Conservation (phyloP, 2,797 vertebrate genomes). For the Urosaurus nigricauda region DNA sequence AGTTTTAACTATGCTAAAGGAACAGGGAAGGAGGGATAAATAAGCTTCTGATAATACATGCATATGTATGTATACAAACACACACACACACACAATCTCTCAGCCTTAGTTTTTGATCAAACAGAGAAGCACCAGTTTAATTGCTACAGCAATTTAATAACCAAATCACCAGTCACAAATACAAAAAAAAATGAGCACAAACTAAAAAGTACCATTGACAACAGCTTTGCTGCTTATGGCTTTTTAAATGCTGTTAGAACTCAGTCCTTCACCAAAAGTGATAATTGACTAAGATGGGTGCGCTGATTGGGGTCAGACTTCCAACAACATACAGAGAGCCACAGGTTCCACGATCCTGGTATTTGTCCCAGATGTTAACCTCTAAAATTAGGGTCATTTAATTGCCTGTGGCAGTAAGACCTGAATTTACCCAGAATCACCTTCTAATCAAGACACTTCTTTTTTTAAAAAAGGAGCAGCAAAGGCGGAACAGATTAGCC, state of each 20-base stretch:
- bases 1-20: too few species aligned
- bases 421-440: constrained; percentile 28
- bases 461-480: constrained; percentile 89
- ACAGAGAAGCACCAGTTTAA: too few species aligned
- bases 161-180: too few species aligned
- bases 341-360: background rate
- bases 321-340: background rate
- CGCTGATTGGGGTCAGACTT: background rate
- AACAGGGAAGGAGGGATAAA: too few species aligned
- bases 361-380: background rate
- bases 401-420: constrained; percentile 1
- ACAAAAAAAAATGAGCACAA: too few species aligned
- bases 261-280: background rate
- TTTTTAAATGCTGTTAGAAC: background rate
- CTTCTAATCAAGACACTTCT: constrained; percentile 53
- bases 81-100: too few species aligned
- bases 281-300: background rate
- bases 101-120: too few species aligned
- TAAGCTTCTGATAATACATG: too few species aligned
- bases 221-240: background rate
- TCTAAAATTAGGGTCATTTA: constrained; percentile 3
- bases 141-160: too few species aligned
- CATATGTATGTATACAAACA: too few species aligned
- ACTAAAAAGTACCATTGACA: too few species aligned
- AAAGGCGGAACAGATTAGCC: constrained; percentile 91